Conservation (phyloP, 2,113 vertebrate genomes). For the Gnathonemus longibarbis region DNA sequence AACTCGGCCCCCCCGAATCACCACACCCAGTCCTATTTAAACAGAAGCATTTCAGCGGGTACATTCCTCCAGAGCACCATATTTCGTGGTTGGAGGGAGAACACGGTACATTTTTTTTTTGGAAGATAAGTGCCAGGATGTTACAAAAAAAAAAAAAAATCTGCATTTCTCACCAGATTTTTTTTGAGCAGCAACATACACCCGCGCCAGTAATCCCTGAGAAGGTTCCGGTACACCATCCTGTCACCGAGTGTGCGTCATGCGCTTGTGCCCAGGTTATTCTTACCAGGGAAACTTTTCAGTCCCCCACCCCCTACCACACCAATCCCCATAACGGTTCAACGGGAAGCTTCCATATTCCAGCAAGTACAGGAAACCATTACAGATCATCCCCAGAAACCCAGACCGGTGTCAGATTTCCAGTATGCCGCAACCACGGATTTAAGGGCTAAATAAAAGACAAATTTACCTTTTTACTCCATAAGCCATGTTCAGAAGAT, state of each 20-base stretch:
- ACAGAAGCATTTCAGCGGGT: not conserved
- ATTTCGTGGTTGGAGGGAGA: not conserved
- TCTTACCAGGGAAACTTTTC: not conserved
- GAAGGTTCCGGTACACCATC: not conserved
- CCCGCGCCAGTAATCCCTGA: not conserved
- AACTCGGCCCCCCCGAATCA: not conserved
- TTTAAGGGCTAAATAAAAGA: not conserved
- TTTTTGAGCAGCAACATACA: not conserved
- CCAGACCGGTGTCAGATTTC: not conserved
- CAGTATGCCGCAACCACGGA: not conserved
- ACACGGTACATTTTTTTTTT: not conserved
- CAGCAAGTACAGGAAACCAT: not conserved
- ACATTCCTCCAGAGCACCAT: not conserved
- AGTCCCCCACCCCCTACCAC: not conserved
- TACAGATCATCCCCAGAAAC: not conserved
- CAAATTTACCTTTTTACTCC: constrained; percentile 75
- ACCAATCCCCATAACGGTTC: not conserved
- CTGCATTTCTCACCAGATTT: not conserved
- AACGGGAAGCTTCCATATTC: not conserved
- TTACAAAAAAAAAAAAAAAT: not conserved
- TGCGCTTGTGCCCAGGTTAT: not conserved
- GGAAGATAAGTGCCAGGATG: not conserved
- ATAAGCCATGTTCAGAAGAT: constrained; percentile 83
- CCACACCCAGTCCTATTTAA: not conserved
- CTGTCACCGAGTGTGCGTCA: not conserved